Evolutionary conservation across 2,113 vertebrate species (phyloP).

Genomic region (Mionectes macconnelli): DNA sequence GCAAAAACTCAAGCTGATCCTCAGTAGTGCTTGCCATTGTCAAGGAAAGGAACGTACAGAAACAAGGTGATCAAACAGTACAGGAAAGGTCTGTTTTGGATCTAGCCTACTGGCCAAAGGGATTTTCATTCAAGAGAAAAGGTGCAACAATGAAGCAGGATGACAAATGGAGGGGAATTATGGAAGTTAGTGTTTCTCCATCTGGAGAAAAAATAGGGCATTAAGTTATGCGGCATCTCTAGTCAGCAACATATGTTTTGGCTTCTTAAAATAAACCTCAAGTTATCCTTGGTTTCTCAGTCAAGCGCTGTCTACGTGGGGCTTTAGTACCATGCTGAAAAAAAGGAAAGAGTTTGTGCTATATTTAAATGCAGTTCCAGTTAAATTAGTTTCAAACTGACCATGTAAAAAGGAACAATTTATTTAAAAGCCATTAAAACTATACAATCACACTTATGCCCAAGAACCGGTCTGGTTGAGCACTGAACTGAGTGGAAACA

Average conservation of each 20-base stretch:
- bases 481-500: background rate
- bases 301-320: conserved; percentile 53
- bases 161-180: conserved; percentile 36
- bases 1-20: conserved; percentile 18
- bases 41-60: background rate
- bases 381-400: conserved; percentile 23
- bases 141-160: conserved; percentile 39
- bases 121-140: conserved; percentile 10
- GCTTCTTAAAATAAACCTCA: conserved; percentile 66
- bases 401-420: conserved; percentile 16
- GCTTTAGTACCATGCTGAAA: conserved; percentile 50
- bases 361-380: conserved; percentile 45
- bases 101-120: conserved; percentile 2
- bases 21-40: conserved; percentile 13
- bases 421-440: conserved; percentile 24
- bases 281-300: conserved; percentile 73
- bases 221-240: conserved; percentile 50
- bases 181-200: conserved; percentile 48
- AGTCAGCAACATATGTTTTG: conserved; percentile 72
- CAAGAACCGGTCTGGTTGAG: background rate
- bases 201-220: conserved; percentile 9
- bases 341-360: conserved; percentile 14
- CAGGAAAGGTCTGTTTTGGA: conserved; percentile 26
- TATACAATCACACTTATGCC: background rate
- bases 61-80: background rate